Conservation (phyloP, 37 sponge, comb jelly and placozoan genomes). For the Hexactinellida sp. region DNA sequence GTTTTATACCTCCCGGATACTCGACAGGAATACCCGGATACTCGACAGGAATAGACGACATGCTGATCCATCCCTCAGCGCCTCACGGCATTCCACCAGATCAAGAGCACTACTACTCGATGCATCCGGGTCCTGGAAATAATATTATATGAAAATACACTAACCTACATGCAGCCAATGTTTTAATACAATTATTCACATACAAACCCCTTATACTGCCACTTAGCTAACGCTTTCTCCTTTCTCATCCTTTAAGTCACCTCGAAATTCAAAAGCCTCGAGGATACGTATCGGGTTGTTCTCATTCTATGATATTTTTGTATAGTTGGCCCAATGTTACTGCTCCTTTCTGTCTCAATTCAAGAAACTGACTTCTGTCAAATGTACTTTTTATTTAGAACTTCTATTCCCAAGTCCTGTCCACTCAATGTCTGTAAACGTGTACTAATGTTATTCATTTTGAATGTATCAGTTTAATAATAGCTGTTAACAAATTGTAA, state of each 20-base stretch:
- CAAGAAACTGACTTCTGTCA: slow-evolving; percentile 5
- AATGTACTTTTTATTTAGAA: slow-evolving; percentile 17
- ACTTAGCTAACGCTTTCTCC: not conserved
- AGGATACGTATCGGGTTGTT: slow-evolving; percentile 15
- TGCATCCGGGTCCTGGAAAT: not conserved
- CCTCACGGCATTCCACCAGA: not conserved
- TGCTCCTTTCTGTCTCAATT: slow-evolving; percentile 3
- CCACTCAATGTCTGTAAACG: not conserved
- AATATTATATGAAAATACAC: not conserved
- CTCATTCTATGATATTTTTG: slow-evolving; percentile 15
- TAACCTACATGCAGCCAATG: not conserved
- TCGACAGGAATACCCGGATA: not conserved
- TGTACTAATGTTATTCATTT: not conserved
- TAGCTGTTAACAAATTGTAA: not conserved
- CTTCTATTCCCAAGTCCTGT: slow-evolving; percentile 9
- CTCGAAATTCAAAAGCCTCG: not conserved
- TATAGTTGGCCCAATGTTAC: not conserved
- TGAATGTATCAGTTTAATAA: slow-evolving; percentile 13
- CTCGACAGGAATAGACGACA: not conserved
- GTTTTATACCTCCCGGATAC: not conserved
- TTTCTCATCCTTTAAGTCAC: slow-evolving; percentile 13
- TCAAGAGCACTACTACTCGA: not conserved
- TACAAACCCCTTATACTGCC: slow-evolving; percentile 7
- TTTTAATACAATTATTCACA: not conserved
- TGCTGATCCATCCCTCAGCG: not conserved